Conservation (phyloP, 2,797 vertebrate genomes). For the Euphonia xanthogaster region DNA sequence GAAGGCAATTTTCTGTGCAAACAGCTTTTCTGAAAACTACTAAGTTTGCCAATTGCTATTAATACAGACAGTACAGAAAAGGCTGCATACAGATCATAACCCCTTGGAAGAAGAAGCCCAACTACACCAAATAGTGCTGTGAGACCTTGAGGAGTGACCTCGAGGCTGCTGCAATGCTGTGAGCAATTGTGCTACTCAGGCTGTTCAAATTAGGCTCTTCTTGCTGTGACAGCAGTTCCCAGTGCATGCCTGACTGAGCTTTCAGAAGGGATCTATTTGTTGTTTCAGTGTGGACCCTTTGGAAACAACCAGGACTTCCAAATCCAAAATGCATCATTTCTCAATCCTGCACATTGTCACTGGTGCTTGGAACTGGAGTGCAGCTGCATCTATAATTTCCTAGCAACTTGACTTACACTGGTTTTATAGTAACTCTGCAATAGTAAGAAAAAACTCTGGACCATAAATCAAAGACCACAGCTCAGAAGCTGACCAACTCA, state of each 20-base stretch:
- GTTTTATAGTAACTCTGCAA: not conserved
- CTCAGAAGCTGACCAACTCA: not conserved
- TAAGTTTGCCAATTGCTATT: not conserved
- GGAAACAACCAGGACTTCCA: not conserved
- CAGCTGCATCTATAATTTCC: not conserved
- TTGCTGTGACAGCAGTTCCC: constrained; percentile 49
- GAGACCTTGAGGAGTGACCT: constrained; percentile 52
- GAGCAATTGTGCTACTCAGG: not conserved
- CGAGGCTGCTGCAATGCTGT: constrained; percentile 33
- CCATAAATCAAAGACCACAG: not conserved
- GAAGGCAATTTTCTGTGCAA: not conserved
- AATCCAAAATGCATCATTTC: not conserved
- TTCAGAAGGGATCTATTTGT: not conserved
- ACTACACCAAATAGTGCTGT: not conserved
- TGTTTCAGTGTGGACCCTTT: not conserved
- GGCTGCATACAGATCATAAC: not conserved
- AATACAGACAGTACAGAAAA: not conserved
- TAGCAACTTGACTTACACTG: not conserved
- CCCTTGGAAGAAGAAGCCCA: not conserved
- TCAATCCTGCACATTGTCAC: not conserved
- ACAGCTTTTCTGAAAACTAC: not conserved
- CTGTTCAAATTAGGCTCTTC: constrained; percentile 19
- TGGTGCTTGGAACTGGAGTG: not conserved
- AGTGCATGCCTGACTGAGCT: not conserved
- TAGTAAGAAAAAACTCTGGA: not conserved